Evolutionary conservation across 92 coral and sea anemone species (phyloP).

Genomic region (Parazoanthus swiftii): DNA sequence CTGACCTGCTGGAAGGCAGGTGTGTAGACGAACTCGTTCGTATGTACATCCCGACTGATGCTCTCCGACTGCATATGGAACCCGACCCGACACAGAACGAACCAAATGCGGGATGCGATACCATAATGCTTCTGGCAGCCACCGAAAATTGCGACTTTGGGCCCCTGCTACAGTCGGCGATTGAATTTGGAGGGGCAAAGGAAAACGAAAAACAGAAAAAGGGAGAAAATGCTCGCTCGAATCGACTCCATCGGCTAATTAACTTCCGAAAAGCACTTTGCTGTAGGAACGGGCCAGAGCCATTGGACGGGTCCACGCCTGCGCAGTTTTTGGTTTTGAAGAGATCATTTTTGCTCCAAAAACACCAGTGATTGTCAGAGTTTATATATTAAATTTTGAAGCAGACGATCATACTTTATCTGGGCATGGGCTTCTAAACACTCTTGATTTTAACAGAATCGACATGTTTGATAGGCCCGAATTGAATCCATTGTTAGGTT

Average conservation of each 20-base stretch:
- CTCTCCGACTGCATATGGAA: constrained; percentile 46
- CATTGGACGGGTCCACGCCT: not conserved
- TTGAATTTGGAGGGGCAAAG: constrained; percentile 40
- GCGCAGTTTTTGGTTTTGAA: not conserved
- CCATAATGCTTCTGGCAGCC: constrained; percentile 49
- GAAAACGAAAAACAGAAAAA: not conserved
- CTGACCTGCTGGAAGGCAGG: constrained; percentile 20
- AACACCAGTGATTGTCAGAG: not conserved
- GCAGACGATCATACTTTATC: no score
- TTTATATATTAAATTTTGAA: no score
- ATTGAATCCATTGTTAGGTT: no score
- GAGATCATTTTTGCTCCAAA: not conserved
- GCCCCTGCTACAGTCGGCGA: constrained; percentile 51
- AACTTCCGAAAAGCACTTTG: not conserved
- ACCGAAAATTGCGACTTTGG: constrained; percentile 36
- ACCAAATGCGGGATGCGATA: constrained; percentile 46
- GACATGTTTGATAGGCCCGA: no score
- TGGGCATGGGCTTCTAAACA: no score
- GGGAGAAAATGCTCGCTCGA: no score
- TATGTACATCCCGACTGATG: constrained; percentile 35
- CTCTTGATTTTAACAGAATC: no score
- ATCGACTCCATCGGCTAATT: not conserved
- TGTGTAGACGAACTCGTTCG: constrained; percentile 33
- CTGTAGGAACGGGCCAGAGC: not conserved
- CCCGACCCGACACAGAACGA: constrained; percentile 44